Conservation (phyloP, 1,140 invertebrate species). For the Nasonia vitripennis region DNA sequence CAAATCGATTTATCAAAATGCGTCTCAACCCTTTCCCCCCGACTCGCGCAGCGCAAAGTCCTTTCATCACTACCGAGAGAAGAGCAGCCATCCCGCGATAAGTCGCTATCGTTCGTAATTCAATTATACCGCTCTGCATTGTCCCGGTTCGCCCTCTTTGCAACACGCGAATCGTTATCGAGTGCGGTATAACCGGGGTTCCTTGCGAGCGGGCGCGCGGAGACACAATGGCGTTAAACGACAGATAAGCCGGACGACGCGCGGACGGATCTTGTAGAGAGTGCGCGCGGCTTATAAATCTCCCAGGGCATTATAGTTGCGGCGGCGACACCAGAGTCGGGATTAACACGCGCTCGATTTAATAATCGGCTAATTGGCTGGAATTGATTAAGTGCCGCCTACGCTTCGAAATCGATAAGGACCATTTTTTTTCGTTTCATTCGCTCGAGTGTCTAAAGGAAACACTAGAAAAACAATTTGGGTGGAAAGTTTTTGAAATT, state of each 20-base stretch:
- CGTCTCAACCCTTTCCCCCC: too few species aligned
- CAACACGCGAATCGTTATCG: constrained; percentile 64
- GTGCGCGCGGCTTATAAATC: background rate
- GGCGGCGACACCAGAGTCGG: background rate
- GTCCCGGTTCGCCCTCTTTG: constrained; percentile 58
- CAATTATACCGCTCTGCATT: constrained; percentile 64
- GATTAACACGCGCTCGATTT: background rate
- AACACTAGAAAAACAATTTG: background rate
- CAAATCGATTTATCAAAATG: too few species aligned
- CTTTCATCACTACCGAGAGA: background rate
- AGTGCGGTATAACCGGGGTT: background rate
- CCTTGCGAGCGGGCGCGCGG: constrained; percentile 45
- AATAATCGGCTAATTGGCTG: background rate
- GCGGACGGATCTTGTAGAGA: constrained; percentile 2
- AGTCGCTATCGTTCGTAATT: constrained; percentile 66
- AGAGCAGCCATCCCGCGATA: constrained; percentile 54
- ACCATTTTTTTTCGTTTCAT: background rate
- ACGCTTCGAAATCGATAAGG: background rate
- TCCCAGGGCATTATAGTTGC: background rate
- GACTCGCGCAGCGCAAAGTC: background rate
- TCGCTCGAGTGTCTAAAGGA: background rate
- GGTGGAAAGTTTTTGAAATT: background rate
- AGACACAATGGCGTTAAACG: constrained; percentile 67
- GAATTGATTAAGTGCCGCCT: background rate
- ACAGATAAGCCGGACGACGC: constrained; percentile 50